Evolutionary conservation across 2,113 vertebrate genomes (phyloP), one percentile per base, ranked within the genome.

Genomic region (Odontophorus gujanensis): DNA sequence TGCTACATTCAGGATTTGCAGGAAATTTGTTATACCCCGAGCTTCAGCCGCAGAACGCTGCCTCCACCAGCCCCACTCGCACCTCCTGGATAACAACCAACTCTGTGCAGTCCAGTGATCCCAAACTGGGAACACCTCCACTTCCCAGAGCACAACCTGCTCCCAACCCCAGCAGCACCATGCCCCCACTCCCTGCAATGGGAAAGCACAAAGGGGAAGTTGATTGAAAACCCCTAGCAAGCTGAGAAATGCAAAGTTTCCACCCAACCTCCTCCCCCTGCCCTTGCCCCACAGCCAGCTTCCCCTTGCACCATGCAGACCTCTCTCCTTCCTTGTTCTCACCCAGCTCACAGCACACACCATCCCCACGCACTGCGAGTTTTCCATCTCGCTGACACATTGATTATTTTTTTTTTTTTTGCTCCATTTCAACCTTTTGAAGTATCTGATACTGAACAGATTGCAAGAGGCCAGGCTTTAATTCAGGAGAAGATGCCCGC

Each of bases 401-500:
- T 53, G 84, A 81, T 78, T 21, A 26, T 40, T 11, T 85, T 82
- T 76, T 24, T 53, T 86, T 84, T 78, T 21, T n/a, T 58, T 9
- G 28, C 53, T 21, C 87, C 22, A n/a, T 86, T 97, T 96, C 96
- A 95, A 96, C 95, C 95, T 96, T 97, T 96, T 97, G 96, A 97
- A 97, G 95, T 91, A 96, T 96, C 89, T 93, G 96, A 97, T 96
- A 96, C 83, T 14, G 81, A 97, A 95, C 97, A 97, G 97, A 96
- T 97, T 97, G 97, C 90, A 86, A 96, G 81, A 59, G 92, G 96
- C 90, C 3, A 25, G 51, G 95, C 92, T 97, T 97, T 97, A 96
- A 98, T 90, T 96, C 91, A 75, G 94, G 89, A 83, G 91, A 89
- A 71, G 67, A 81, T 93, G 95, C 86, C 90, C 81, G 93, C 93